Evolutionary conservation across 2,113 vertebrate genomes (phyloP).

Genomic region (Peromyscus californicus): DNA sequence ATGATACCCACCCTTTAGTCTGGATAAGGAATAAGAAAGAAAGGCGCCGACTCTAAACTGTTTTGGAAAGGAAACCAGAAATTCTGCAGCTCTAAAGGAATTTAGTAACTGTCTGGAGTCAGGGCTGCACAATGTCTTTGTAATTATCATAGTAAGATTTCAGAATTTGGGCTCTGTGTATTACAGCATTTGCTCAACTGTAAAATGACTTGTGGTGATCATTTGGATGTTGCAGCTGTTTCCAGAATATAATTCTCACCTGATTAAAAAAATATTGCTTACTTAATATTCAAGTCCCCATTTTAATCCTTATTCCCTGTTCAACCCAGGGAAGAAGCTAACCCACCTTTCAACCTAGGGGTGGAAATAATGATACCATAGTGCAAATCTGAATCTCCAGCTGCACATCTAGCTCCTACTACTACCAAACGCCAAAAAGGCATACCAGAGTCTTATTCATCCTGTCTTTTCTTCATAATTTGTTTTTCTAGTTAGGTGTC

Average conservation of each 20-base stretch:
- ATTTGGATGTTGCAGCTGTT: neutral
- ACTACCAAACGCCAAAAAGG: neutral
- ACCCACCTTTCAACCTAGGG: neutral
- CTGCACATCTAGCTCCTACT: neutral
- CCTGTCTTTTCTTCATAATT: neutral
- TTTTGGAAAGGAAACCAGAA: neutral
- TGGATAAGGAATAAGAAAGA: constrained; percentile 4
- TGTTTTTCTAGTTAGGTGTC: neutral
- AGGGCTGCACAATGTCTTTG: neutral
- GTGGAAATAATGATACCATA: neutral
- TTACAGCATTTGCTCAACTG: neutral
- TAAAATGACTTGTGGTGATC: neutral
- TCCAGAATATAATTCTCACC: constrained; percentile 4
- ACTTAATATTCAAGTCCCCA: neutral
- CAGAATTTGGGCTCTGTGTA: neutral
- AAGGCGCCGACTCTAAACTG: neutral
- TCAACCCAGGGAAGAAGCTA: neutral
- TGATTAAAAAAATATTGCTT: neutral
- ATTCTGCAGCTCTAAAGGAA: neutral
- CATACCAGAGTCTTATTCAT: neutral
- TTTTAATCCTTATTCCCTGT: constrained; percentile 33
- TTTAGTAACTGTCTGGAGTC: neutral
- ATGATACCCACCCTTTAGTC: neutral
- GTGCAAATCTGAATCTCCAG: neutral
- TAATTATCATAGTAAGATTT: neutral